A percentile compares a stretch with the other conserved stretches of the same genome.
These are phyloP conservation scores for Cosmorhoe ocellata DNA, from an alignment of 2,888 invertebrate genomes.

Conservation along the genomic window DNA sequence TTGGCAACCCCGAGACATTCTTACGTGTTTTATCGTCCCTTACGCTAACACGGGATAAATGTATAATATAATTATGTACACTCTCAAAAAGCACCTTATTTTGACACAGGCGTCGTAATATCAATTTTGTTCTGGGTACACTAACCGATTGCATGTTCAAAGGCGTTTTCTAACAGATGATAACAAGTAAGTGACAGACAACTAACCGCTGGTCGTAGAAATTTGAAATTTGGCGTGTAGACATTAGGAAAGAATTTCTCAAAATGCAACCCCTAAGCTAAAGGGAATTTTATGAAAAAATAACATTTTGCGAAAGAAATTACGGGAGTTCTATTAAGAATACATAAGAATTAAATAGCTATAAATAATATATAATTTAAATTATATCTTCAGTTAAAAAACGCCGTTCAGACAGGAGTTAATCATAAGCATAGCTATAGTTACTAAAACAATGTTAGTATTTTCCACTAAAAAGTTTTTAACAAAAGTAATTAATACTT, in stretches of 20 bases:
- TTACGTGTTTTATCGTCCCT: slow-evolving; percentile 45
- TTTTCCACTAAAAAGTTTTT: slow-evolving; percentile 58
- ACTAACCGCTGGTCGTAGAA: no score
- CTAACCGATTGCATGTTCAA: slow-evolving; percentile 22
- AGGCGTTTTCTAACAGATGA: slow-evolving; percentile 21
- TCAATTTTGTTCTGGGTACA: slow-evolving; percentile 59
- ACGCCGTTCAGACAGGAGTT: slow-evolving; percentile 42
- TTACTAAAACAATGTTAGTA: slow-evolving; percentile 56
- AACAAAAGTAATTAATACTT: slow-evolving; percentile 56
- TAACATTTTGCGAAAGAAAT: no score
- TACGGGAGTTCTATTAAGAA: no score
- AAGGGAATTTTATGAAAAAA: no score
- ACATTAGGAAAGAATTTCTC: no score
- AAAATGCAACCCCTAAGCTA: no score
- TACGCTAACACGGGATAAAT: slow-evolving; percentile 60
- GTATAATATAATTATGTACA: slow-evolving; percentile 65
- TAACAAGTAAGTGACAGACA: no score
- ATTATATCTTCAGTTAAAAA: slow-evolving; percentile 41
- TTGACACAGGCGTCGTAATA: slow-evolving; percentile 67
- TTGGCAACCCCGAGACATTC: slow-evolving; percentile 36
- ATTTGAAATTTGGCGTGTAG: no score
- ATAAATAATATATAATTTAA: no score
- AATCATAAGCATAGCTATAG: slow-evolving; percentile 53
- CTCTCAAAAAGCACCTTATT: slow-evolving; percentile 70
- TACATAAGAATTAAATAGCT: no score